Evolutionary conservation across 2,888 invertebrate species (phyloP).

Genomic region (Epiblema foenella): DNA sequence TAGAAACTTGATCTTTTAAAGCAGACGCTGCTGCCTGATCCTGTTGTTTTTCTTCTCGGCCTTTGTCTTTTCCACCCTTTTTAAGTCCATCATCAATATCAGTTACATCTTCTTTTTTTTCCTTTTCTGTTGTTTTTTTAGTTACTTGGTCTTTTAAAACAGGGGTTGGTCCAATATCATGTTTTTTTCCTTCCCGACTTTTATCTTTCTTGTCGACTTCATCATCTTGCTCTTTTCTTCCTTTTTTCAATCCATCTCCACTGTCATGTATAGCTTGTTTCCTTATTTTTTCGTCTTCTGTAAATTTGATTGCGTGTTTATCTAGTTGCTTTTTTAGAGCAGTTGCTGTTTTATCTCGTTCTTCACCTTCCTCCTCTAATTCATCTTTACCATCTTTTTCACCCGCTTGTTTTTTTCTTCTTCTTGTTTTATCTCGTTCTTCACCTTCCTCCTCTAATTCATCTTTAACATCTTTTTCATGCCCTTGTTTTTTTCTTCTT

Average conservation of each 20-base stretch:
- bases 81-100: constrained; percentile 19
- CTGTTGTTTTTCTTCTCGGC: constrained; percentile 22
- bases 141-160: constrained; percentile 38
- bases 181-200: constrained; percentile 27
- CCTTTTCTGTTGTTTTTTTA: constrained; percentile 35
- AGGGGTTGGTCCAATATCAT: neutral
- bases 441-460: neutral
- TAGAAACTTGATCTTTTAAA: constrained; percentile 38
- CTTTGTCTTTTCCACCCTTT: constrained; percentile 18
- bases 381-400: neutral
- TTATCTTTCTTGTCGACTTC: constrained; percentile 30
- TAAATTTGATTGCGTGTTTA: constrained; percentile 26
- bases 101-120: constrained; percentile 16
- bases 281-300: constrained; percentile 36
- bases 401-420: neutral
- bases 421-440: too few relatives aligned
- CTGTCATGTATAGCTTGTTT: neutral
- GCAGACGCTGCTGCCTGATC: neutral
- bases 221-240: constrained; percentile 22
- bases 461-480: neutral
- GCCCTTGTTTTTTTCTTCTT: neutral
- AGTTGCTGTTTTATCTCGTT: neutral
- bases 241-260: constrained; percentile 27
- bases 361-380: neutral
- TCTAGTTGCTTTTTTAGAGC: constrained; percentile 6